These are phyloP conservation scores for Drosophila trapezifrons DNA, from an alignment of 1,140 invertebrate genomes.

Conservation along the genomic window DNA sequence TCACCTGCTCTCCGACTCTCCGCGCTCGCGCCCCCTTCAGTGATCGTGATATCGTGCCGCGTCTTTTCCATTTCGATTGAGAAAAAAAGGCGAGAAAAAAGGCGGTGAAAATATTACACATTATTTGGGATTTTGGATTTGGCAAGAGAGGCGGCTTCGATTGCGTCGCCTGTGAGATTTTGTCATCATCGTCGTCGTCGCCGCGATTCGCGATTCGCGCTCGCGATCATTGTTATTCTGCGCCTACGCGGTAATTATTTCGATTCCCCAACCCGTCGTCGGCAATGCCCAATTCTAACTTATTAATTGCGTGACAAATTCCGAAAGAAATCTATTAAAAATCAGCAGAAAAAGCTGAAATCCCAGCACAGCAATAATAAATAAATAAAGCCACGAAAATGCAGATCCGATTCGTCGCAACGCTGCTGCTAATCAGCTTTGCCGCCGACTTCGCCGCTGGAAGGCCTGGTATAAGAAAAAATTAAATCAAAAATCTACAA, in stretches of 20 bases:
- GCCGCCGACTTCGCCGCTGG: conserved; percentile 48
- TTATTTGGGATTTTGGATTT: conserved; percentile 60
- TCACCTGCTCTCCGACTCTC: conserved; percentile 15
- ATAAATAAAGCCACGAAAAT: conserved; percentile 48
- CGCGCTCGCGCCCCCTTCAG: conserved; percentile 5
- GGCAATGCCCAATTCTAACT: conserved; percentile 78
- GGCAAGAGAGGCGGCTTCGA: conserved; percentile 53
- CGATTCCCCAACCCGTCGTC: conserved; percentile 40
- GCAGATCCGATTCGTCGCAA: conserved; percentile 55
- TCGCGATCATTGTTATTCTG: conserved; percentile 61
- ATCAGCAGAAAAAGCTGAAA: conserved; percentile 7
- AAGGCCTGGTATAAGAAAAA: conserved; percentile 66
- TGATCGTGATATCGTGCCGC: conserved; percentile 79
- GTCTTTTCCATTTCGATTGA: conserved; percentile 63
- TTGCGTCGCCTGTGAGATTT: conserved; percentile 46
- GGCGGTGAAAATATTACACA: conserved; percentile 70
- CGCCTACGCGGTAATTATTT: conserved; percentile 75
- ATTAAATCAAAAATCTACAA: conserved; percentile 26
- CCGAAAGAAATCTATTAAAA: conserved; percentile 13
- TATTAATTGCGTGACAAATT: conserved; percentile 70
- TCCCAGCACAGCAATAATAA: conserved; percentile 17
- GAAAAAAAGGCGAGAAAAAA: conserved; percentile 51
- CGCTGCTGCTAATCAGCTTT: conserved; percentile 52
- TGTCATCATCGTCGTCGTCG: conserved; percentile 39
- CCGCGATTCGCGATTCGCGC: conserved; percentile 20